Conservation (phyloP, 92 coral and sea anemone genomes). For the Phymanthus crucifer region DNA sequence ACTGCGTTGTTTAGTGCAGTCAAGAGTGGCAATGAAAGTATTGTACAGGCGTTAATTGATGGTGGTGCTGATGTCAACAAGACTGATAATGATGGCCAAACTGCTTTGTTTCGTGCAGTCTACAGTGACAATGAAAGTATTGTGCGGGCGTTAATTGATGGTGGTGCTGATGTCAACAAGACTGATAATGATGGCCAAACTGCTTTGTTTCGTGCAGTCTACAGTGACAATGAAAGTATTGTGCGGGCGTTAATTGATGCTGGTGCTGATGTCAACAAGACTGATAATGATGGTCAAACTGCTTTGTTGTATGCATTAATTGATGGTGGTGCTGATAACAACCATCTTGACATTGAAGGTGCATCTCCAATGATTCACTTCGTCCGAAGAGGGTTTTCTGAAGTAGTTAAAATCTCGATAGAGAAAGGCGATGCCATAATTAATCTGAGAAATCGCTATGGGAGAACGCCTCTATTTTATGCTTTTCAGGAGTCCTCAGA, state of each 20-base stretch:
- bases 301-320: too few relatives aligned
- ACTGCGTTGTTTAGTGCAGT: constrained; percentile 27
- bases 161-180: too few relatives aligned
- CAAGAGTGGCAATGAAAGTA: background rate
- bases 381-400: too few relatives aligned
- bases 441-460: background rate
- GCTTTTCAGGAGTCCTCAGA: background rate
- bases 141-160: too few relatives aligned
- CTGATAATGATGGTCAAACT: too few relatives aligned
- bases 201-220: background rate
- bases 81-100: background rate
- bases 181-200: too few relatives aligned
- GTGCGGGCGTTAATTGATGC: too few relatives aligned
- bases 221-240: too few relatives aligned
- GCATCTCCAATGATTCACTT: too few relatives aligned
- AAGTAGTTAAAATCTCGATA: background rate
- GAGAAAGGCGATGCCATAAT: background rate
- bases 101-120: background rate
- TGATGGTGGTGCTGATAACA: too few relatives aligned
- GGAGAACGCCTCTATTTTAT: background rate
- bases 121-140: too few relatives aligned
- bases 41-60: background rate
- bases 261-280: too few relatives aligned
- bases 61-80: background rate
- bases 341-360: background rate